Base-by-base conservation (phyloP, 2,888 invertebrate genomes). In the Callimorpha dominula region DNA sequence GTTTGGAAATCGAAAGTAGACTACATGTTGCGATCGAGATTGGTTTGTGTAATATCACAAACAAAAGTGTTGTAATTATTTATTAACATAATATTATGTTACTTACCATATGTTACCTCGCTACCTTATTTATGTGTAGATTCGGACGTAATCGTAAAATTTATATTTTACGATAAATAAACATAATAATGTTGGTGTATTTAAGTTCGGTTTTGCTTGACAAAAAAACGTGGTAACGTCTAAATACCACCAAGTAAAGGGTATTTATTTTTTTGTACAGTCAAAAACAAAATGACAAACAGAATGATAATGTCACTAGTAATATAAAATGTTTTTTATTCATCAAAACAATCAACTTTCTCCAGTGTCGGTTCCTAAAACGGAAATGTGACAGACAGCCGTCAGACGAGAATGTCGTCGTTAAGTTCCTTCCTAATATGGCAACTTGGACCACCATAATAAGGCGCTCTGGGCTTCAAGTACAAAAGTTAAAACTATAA, bases 1-100 rank as follows among this genome's bases (percentile, higher is more conserved):
- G 89, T 90, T 91, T 89, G 82, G 91, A 93, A 94, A 94, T 91
- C 90, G 93, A 94, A 93, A 94, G 94, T 93, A 89, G 86, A 87
- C 86, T 89, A 89, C 89, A 89, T 90, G 86, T 87, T 89, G 85
- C 81, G 79, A 85, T 80, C 85, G 81, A 88, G 85, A 89, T 86
- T 85, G 83, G 79, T 81, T 75, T 74, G 65, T 66, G 87, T 85
- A 88, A 83, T 63, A 73, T 77, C 78, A 71, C 31, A n/a, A 43
- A 71, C 70, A 82, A 74, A 86, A 87, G 80, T 84, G 74, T 66
- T 69, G 17, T 12, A 20, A 8, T 43, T 52, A 62, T 60, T 49
- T 3, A 12, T 31, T 15, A 31, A 31, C 31, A 31, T 31, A 31
- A 31, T 31, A 31, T 31, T 31, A 31, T 31, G 31, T 31, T 31